Conservation (phyloP, 2,797 vertebrate species). For the Darevskia nairensis region DNA sequence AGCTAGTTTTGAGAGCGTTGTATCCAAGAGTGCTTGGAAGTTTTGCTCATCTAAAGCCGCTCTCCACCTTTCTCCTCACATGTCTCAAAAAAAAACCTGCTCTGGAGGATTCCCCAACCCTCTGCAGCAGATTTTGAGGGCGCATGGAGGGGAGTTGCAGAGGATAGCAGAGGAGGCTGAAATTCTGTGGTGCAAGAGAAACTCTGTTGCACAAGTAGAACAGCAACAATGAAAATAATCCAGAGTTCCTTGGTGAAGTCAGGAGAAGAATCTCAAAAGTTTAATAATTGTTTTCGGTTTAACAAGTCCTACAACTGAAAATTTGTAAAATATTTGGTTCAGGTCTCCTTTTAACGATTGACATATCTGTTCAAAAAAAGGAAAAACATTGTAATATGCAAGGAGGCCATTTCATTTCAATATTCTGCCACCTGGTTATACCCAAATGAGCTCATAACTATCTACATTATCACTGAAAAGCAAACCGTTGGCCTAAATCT, state of each 20-base stretch:
- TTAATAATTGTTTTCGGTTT: not conserved
- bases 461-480: slow-evolving; percentile 13
- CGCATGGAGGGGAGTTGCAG: too few relatives aligned
- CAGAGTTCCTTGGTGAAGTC: too few relatives aligned
- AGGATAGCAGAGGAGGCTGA: too few relatives aligned
- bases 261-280: not conserved
- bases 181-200: too few relatives aligned
- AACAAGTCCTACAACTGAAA: not conserved
- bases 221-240: too few relatives aligned
- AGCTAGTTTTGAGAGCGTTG: not conserved
- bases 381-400: not conserved
- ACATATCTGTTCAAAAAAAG: not conserved
- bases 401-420: not conserved
- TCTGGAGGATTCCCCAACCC: too few relatives aligned
- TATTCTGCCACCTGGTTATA: not conserved
- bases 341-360: not conserved
- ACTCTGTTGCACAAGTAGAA: too few relatives aligned
- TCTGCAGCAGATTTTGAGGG: too few relatives aligned
- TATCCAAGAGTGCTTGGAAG: too few relatives aligned
- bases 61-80: too few relatives aligned
- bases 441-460: not conserved
- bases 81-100: too few relatives aligned
- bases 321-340: not conserved
- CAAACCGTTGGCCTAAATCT: slow-evolving; percentile 2
- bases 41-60: too few relatives aligned